phyloP scores from a whole-genome alignment of 2,113 vertebrate species.

The Callipepla californica region DNA sequence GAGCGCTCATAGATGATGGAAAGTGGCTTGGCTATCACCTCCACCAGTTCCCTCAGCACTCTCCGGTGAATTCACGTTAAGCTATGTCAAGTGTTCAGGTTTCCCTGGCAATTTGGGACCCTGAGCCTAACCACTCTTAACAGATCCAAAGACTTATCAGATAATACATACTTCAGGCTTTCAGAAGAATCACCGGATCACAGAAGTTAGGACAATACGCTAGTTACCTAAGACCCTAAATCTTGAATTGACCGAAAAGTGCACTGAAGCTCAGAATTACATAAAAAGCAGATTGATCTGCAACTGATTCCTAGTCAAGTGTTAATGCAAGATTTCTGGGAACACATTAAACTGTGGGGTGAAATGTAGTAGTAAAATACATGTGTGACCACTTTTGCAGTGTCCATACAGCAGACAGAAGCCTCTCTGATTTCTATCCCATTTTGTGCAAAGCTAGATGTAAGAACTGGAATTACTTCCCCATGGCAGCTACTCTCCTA shows the following conservation, averaged over 20 bases:
- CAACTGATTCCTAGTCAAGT: conserved; percentile 4
- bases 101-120: conserved; percentile 42
- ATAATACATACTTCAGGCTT: conserved; percentile 62
- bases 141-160: conserved; percentile 55
- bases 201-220: conserved; percentile 61
- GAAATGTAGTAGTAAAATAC: not conserved
- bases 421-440: not conserved
- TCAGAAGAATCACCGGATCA: conserved; percentile 70
- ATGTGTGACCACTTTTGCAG: not conserved
- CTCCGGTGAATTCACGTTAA: not conserved
- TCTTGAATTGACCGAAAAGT: conserved; percentile 63
- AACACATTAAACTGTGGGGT: not conserved
- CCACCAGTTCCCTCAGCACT: too few species aligned
- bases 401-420: not conserved
- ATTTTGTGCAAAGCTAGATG: not conserved
- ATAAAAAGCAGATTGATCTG: conserved; percentile 47
- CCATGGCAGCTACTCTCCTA: not conserved
- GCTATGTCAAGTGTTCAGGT: conserved; percentile 17
- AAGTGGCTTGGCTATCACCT: too few species aligned
- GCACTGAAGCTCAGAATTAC: conserved; percentile 55
- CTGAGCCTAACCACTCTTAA: conserved; percentile 43
- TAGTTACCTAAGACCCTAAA: conserved; percentile 59
- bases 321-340: conserved; percentile 29
- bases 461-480: conserved; percentile 23
- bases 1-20: too few species aligned